Evolutionary conservation across 2,113 vertebrate species (phyloP).

Genomic region (Phyllostomus discolor): DNA sequence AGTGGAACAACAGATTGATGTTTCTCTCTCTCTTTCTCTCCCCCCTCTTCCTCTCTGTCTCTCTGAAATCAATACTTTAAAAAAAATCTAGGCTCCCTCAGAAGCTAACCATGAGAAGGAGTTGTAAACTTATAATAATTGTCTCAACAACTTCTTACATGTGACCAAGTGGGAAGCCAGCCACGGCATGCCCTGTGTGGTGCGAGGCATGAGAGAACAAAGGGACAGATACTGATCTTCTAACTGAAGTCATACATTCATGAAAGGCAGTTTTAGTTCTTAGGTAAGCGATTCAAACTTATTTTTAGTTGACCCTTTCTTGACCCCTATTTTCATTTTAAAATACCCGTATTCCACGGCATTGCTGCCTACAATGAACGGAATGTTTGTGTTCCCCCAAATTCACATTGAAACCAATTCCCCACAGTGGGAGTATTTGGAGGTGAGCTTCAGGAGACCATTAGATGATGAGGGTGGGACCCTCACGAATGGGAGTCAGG

Average conservation of each 20-base stretch:
- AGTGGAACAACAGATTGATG: no score
- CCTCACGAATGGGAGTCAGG: not conserved
- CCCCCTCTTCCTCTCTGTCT: no score
- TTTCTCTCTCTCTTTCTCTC: no score
- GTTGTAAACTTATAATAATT: conserved; percentile 1
- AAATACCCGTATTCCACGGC: not conserved
- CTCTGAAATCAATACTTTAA: no score
- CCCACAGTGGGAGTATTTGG: not conserved
- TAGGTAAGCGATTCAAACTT: conserved; percentile 13
- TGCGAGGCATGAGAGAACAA: not conserved
- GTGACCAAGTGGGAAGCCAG: conserved; percentile 3
- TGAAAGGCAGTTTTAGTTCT: not conserved
- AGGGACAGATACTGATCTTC: not conserved
- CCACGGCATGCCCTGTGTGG: not conserved
- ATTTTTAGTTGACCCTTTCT: conserved; percentile 10
- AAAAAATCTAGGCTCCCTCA: not conserved
- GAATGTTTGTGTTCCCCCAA: not conserved
- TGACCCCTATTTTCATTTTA: conserved; percentile 1
- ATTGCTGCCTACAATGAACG: not conserved
- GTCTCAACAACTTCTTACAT: not conserved
- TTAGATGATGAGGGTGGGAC: not conserved
- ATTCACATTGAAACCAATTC: not conserved
- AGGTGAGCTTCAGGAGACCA: not conserved
- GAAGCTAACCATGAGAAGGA: conserved; percentile 13
- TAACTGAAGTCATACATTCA: not conserved